phyloP scores from a whole-genome alignment of 2,797 vertebrate genomes.

The Poeciliopsis turneri region DNA sequence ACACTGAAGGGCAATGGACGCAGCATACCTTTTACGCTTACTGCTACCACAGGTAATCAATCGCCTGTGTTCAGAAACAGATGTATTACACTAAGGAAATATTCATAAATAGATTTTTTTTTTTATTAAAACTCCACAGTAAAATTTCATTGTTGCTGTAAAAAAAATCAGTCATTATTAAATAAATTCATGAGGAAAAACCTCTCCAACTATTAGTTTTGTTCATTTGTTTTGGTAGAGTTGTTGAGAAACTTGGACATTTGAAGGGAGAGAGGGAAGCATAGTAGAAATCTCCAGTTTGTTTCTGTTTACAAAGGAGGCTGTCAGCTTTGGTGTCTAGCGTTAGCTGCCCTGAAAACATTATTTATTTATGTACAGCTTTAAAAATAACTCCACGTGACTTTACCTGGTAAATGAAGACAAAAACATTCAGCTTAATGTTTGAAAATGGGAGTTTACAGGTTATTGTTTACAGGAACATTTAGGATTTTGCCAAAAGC shows the following conservation, averaged over 20 bases:
- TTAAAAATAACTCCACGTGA: not conserved
- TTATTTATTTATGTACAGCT: not conserved
- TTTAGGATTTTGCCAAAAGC: not conserved
- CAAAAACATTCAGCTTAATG: not conserved
- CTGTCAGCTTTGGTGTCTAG: not conserved
- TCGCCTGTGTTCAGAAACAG: not conserved
- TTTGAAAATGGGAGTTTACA: not conserved
- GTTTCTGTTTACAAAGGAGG: not conserved
- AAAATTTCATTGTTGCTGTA: not conserved
- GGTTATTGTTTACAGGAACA: not conserved
- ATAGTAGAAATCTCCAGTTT: not conserved
- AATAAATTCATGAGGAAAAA: not conserved
- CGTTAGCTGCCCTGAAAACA: not conserved
- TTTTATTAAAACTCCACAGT: not conserved
- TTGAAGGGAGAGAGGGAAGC: not conserved
- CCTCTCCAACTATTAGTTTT: not conserved
- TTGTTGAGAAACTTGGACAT: not conserved
- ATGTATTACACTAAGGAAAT: not conserved
- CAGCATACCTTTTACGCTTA: slow-evolving; percentile 88
- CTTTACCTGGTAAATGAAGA: not conserved
- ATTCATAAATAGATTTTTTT: not conserved
- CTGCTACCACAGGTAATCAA: slow-evolving; percentile 88
- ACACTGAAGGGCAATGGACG: slow-evolving; percentile 90
- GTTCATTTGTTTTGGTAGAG: not conserved
- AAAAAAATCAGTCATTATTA: not conserved